These are phyloP conservation scores for Procambarus virginalis DNA, from an alignment of 1,140 invertebrate species.

Conservation along the genomic window DNA sequence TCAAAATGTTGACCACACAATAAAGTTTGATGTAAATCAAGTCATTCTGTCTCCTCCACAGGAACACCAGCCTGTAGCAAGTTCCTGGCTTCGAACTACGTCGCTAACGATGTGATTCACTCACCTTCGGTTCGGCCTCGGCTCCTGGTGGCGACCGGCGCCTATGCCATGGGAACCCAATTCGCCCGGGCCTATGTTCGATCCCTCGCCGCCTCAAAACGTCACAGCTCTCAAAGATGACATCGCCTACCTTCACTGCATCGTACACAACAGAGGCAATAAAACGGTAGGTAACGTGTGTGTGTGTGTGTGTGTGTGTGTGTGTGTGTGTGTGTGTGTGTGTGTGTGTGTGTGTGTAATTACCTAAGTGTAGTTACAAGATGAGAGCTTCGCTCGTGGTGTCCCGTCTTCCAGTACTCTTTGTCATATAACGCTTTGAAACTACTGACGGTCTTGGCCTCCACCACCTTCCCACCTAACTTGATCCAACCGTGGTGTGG, in stretches of 20 bases:
- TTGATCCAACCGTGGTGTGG: no score
- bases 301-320: constrained; percentile 29
- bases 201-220: constrained; percentile 43
- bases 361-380: no score
- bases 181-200: constrained; percentile 34
- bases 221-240: constrained; percentile 56
- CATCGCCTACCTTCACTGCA: constrained; percentile 55
- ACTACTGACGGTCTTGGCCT: no score
- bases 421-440: no score
- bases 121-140: not conserved
- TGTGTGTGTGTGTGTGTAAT: constrained; percentile 9
- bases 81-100: not conserved
- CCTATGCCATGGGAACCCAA: constrained; percentile 59
- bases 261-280: constrained; percentile 50
- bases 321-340: constrained; percentile 23
- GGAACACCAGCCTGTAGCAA: constrained; percentile 23
- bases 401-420: no score
- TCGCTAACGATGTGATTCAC: constrained; percentile 3
- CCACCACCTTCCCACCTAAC: no score
- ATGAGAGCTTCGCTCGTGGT: no score
- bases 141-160: constrained; percentile 23
- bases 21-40: no score
- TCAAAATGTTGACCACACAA: no score
- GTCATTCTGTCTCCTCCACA: not conserved
- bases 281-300: constrained; percentile 41